Base-by-base conservation (phyloP, 2,888 invertebrate species). In the Pyrgus malvae region DNA sequence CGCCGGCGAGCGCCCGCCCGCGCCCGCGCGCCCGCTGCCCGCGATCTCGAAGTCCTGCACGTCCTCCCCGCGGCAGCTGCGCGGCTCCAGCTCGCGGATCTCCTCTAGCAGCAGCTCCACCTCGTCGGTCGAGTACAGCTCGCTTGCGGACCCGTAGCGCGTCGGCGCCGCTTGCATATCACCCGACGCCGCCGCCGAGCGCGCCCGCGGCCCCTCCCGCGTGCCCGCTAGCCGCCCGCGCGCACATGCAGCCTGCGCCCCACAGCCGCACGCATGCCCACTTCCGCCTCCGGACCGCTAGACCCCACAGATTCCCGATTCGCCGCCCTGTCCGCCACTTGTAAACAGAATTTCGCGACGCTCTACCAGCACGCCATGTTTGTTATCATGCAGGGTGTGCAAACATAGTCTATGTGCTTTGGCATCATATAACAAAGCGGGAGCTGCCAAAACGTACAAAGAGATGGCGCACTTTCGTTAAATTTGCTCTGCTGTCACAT, bases 11-110 rank as follows among this genome's bases (percentile, higher is more conserved):
- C 86, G 83, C 67, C 82, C 84, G 69, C 74, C 71, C 67, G 67
- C 80, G 65, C 77, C 80, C 67, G 79, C 88, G 77, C 81, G 80
- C 72, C 88, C 88, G 80, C 91, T 90, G 74, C 91, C 91, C 72
- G 91, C 91, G 81, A 90, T 91, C 84, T 91, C 91, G 79, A 88
- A 89, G 79, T 91, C 90, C 83, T 88, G 87, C 76, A 86, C 79
- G 76, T 90, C 89, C 64, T 90, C 90, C 68, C 85, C 88, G 74
- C 85, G 87, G 67, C 88, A 88, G 79, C 87, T 86, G 63, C 86
- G 86, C 60, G 89, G 90, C 84, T 90, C 90, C 84, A 91, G 85
- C 75, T 89, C 90, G 64, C 90, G 76, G 62, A 91, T 90, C 78
- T 91, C 90, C 77, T 91, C 90, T 74, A 91, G 74, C 73, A 91